Evolutionary conservation across 2,888 invertebrate genomes (phyloP).

Genomic region (Tipula helvola): DNA sequence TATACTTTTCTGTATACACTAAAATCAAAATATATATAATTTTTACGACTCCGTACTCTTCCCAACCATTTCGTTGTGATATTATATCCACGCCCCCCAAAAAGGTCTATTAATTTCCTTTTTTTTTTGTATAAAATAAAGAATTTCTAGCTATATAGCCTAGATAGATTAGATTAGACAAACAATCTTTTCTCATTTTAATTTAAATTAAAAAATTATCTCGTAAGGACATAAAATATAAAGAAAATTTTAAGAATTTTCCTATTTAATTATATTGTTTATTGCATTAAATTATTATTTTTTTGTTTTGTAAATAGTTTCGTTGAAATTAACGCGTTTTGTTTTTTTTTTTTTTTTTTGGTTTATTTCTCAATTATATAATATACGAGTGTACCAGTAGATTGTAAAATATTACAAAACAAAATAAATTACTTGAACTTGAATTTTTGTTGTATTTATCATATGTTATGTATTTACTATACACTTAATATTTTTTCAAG

Average conservation of each 20-base stretch:
- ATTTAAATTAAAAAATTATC: constrained; percentile 4
- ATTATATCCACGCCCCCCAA: background rate
- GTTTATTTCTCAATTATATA: background rate
- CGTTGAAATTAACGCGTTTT: background rate
- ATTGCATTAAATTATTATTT: background rate
- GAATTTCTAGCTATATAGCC: background rate
- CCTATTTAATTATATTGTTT: background rate
- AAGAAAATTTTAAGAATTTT: background rate
- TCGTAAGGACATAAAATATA: background rate
- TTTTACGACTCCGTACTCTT: background rate
- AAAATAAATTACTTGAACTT: background rate
- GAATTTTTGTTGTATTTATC: background rate
- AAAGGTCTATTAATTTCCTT: background rate
- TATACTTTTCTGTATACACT: background rate
- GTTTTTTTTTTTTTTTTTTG: too few relatives aligned
- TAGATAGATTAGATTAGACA: too few relatives aligned
- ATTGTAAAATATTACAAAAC: background rate
- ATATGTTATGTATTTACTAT: background rate
- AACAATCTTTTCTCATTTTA: background rate
- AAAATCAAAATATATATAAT: background rate
- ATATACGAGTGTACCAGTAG: background rate
- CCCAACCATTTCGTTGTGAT: background rate
- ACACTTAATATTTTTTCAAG: background rate
- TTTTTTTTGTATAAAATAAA: background rate
- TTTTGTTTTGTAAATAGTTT: background rate